A percentile compares a stretch with the other conserved stretches of the same genome.
Evolutionary conservation across 2,113 vertebrate genomes (phyloP).

Genomic region (Odocoileus virginianus): DNA sequence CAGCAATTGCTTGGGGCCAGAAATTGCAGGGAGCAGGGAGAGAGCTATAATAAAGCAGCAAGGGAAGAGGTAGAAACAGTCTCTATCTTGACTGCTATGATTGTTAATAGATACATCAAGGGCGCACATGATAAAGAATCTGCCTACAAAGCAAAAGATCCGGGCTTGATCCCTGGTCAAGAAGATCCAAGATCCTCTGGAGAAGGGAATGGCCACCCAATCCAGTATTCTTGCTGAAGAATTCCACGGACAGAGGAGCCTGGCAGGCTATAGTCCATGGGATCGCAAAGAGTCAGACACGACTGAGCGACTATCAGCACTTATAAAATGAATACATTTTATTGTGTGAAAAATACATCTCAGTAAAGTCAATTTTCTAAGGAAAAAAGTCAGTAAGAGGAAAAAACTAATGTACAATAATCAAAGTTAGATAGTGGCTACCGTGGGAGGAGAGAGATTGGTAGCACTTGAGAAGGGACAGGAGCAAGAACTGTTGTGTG

Average conservation of each 20-base stretch:
- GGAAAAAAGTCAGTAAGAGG: neutral
- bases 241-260: neutral
- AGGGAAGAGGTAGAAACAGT: neutral
- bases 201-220: neutral
- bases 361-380: neutral
- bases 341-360: neutral
- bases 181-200: neutral
- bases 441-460: neutral
- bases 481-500: neutral
- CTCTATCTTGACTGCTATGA: neutral
- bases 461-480: neutral
- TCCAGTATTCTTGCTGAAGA: neutral
- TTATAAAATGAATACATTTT: neutral
- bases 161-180: neutral
- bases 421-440: neutral
- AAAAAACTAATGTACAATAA: neutral
- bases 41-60: neutral
- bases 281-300: neutral
- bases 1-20: neutral
- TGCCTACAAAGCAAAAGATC: neutral
- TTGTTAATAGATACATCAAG: neutral
- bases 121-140: neutral
- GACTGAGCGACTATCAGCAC: neutral
- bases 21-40: neutral
- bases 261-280: neutral